These are phyloP conservation scores for Pocillopora grandis DNA, from an alignment of 92 coral and sea anemone genomes.

Conservation along the genomic window DNA sequence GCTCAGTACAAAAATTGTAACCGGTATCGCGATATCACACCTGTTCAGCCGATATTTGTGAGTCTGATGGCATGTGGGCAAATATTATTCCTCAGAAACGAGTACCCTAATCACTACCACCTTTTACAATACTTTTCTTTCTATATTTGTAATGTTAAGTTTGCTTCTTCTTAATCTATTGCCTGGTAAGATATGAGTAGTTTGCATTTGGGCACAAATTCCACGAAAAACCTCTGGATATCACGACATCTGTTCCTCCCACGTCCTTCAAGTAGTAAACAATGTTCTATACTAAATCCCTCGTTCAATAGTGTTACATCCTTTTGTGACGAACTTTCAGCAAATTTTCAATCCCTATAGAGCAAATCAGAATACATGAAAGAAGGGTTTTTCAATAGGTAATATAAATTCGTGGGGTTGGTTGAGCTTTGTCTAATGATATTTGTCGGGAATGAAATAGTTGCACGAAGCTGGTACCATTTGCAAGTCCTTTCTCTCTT, in stretches of 20 bases:
- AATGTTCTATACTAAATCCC: background rate
- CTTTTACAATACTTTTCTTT: background rate
- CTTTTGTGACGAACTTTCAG: too few relatives aligned
- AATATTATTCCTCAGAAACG: background rate
- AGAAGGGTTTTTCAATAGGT: too few relatives aligned
- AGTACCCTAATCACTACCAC: background rate
- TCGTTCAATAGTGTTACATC: too few relatives aligned
- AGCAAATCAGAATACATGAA: too few relatives aligned
- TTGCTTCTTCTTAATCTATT: background rate
- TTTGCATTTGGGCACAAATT: background rate
- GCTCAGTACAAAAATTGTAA: conserved; percentile 19
- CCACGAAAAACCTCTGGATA: background rate
- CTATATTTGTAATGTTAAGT: too few relatives aligned
- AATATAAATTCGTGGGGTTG: background rate
- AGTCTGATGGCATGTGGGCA: conserved; percentile 40
- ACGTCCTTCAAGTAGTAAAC: background rate
- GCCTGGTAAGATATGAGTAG: background rate
- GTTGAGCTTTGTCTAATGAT: background rate
- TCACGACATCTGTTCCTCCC: background rate
- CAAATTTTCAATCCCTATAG: too few relatives aligned
- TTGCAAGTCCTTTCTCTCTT: background rate
- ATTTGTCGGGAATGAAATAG: background rate
- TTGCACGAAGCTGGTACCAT: background rate
- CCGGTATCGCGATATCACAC: conserved; percentile 17
- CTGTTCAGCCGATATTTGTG: conserved; percentile 14